A percentile compares a stretch with the other conserved stretches of the same genome.
These are phyloP conservation scores for Listronotus oregonensis DNA, from an alignment of 1,140 invertebrate species.

Conservation along the genomic window DNA sequence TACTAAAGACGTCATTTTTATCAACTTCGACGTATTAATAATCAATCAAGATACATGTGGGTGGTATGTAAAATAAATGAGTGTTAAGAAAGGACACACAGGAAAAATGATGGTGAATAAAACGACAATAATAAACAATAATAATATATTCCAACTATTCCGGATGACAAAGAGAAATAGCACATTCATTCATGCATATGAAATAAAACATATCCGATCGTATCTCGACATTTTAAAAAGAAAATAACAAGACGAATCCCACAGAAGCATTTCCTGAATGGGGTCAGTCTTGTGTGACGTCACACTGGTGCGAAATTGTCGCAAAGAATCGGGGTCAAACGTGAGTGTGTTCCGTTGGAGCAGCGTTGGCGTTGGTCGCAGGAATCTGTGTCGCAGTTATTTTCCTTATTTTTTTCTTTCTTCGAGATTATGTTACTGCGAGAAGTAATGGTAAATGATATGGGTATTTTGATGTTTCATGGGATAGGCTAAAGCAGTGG, in stretches of 20 bases:
- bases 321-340: constrained; percentile 29
- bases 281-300: constrained; percentile 21
- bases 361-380: constrained; percentile 11
- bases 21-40: too few relatives aligned
- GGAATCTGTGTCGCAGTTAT: constrained; percentile 17
- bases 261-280: constrained; percentile 17
- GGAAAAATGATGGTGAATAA: too few relatives aligned
- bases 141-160: too few relatives aligned
- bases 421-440: constrained; percentile 5
- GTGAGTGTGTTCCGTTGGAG: constrained; percentile 5
- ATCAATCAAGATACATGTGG: too few relatives aligned
- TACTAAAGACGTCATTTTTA: too few relatives aligned
- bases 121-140: too few relatives aligned
- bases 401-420: constrained; percentile 11
- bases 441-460: too few relatives aligned
- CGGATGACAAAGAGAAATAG: too few relatives aligned
- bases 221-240: constrained; percentile 2
- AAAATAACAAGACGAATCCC: constrained; percentile 2
- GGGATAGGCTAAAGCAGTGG: too few relatives aligned
- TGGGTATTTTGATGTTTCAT: too few relatives aligned
- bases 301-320: constrained; percentile 21
- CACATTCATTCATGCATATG: too few relatives aligned
- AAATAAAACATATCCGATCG: background rate
- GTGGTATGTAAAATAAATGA: constrained; percentile 45
- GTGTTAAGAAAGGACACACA: background rate